phyloP scores from a whole-genome alignment of 2,797 vertebrate species.

The Distichodus sexfasciatus region DNA sequence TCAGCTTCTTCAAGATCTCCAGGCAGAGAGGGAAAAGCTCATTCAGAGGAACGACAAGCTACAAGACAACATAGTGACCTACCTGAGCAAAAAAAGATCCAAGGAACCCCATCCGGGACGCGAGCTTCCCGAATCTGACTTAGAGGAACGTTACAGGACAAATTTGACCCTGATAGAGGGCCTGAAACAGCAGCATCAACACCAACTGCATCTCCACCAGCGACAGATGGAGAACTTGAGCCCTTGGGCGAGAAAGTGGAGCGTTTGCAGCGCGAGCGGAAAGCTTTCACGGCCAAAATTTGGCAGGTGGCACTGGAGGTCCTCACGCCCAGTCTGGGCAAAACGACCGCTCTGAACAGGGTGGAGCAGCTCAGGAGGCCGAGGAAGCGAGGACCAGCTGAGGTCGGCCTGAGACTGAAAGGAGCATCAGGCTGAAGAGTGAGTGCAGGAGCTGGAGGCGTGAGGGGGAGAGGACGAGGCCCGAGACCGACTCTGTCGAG shows the following conservation, averaged over 20 bases:
- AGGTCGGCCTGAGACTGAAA: slow-evolving; percentile 62
- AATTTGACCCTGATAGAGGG: slow-evolving; percentile 59
- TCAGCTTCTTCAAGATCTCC: slow-evolving; percentile 57
- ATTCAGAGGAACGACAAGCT: slow-evolving; percentile 59
- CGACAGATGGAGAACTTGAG: slow-evolving; percentile 57
- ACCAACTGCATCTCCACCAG: slow-evolving; percentile 48
- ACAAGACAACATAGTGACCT: slow-evolving; percentile 67
- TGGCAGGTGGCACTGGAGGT: slow-evolving; percentile 57
- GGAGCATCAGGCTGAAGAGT: slow-evolving; percentile 71
- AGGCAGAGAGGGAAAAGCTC: slow-evolving; percentile 58
- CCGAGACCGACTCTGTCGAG: slow-evolving; percentile 68
- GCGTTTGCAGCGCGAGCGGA: slow-evolving; percentile 68
- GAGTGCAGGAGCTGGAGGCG: slow-evolving; percentile 61
- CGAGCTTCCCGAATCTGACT: slow-evolving; percentile 48
- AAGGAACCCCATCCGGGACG: too few species aligned
- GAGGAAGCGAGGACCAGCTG: slow-evolving; percentile 67
- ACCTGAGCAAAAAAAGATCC: slow-evolving; percentile 16
- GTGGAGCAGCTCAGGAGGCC: slow-evolving; percentile 54
- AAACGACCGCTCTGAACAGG: slow-evolving; percentile 56
- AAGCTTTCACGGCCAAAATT: slow-evolving; percentile 61
- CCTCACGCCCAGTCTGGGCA: slow-evolving; percentile 61
- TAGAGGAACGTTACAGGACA: slow-evolving; percentile 63
- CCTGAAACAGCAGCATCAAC: slow-evolving; percentile 53
- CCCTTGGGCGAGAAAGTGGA: slow-evolving; percentile 56
- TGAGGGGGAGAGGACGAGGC: slow-evolving; percentile 45